Conservation (phyloP, 2,888 invertebrate species). For the Fragum fragum region DNA sequence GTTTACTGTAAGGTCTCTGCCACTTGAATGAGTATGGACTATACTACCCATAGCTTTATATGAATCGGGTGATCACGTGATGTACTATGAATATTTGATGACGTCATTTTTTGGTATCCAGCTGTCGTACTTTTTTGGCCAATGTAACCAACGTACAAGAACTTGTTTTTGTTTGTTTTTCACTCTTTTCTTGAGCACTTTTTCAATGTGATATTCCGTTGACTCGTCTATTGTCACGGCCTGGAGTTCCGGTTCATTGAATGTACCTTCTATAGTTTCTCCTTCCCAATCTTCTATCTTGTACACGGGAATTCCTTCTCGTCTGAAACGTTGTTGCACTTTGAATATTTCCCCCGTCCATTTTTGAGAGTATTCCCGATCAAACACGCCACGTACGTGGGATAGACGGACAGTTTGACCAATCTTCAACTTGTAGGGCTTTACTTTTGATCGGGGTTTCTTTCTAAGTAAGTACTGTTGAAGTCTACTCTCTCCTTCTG, state of each 20-base stretch:
- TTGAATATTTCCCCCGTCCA: conserved; percentile 59
- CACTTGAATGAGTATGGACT: background rate
- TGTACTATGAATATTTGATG: conserved; percentile 11
- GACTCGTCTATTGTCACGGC: conserved; percentile 37
- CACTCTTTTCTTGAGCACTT: conserved; percentile 45
- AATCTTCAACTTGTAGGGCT: conserved; percentile 39
- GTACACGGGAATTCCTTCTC: conserved; percentile 48
- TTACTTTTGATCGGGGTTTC: background rate
- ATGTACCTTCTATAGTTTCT: conserved; percentile 44
- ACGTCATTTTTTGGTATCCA: conserved; percentile 37
- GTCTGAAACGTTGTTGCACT: conserved; percentile 31
- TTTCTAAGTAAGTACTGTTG: conserved; percentile 28
- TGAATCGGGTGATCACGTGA: conserved; percentile 20
- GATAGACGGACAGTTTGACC: conserved; percentile 45
- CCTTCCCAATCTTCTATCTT: conserved; percentile 40
- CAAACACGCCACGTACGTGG: conserved; percentile 45
- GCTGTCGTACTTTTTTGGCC: conserved; percentile 57
- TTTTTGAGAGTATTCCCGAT: conserved; percentile 57
- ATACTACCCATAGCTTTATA: background rate
- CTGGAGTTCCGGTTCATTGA: conserved; percentile 55
- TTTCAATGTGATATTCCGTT: conserved; percentile 46
- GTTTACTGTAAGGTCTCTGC: background rate
- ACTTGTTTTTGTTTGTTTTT: conserved; percentile 48
- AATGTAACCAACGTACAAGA: conserved; percentile 59
- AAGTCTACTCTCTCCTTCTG: conserved; percentile 36